Evolutionary conservation across 2,797 vertebrate species (phyloP), one percentile per base, ranked within the genome.

Genomic region (Lacerta agilis): DNA sequence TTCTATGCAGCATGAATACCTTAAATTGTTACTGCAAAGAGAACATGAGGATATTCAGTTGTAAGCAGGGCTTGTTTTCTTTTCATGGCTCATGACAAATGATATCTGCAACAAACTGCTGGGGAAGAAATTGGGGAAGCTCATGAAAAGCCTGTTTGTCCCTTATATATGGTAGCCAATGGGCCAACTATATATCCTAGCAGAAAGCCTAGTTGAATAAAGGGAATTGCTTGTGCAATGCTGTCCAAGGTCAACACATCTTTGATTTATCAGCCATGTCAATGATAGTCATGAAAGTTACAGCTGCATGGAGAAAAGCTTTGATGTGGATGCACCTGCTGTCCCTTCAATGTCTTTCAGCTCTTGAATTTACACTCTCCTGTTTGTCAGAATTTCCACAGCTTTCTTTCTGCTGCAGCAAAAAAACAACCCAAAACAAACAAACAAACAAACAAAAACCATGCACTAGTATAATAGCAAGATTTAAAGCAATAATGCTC

Each of bases 41-140:
- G 18, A 75, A 89, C n/a, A 92, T 64, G 69, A 83, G 83, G 89
- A 94, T 92, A 91, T 94, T 80, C 0, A 0, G n/a, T 91, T 90
- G 92, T 89, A 92, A 95, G 94, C 86, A 84, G 66, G 80, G 66
- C 86, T 94, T 93, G 93, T 93, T 95, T 95, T 94, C 94, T 90
- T 90, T 93, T 90, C 2, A n/a, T 91, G 92, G 88, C 86, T 89
- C 89, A 95, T 87, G 95, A 92, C 95, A 94, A 94, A 75, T 89
- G 55, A 89, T 94, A 94, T 92, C 95, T 96, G 91, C 92, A 86
- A 86, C 27, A 18, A 87, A 79, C 88, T 93, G 88, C 90, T 89
- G 88, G 87, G 91, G 87, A 86, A 94, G 94, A 94, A 95, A 94
- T 41, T 33, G n/a, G 0, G 78, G 45, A 76, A 86, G 43, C 38